These are phyloP conservation scores for Drosophila mettleri DNA, from an alignment of 2,888 invertebrate genomes.

Conservation along the genomic window DNA sequence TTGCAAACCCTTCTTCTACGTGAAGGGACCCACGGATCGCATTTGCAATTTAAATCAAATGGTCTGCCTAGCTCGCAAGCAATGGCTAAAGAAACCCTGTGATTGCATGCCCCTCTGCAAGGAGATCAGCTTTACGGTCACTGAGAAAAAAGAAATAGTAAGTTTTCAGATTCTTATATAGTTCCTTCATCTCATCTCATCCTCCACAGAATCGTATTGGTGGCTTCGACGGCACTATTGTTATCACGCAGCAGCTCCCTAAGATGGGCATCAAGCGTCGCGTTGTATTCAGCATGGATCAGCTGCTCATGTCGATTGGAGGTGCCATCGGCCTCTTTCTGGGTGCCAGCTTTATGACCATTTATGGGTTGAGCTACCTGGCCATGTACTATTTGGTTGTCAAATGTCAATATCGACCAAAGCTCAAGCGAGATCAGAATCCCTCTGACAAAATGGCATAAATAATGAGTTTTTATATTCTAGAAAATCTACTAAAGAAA, in stretches of 20 bases:
- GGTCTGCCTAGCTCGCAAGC: slow-evolving; percentile 68
- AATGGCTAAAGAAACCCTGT: slow-evolving; percentile 75
- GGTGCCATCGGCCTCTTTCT: slow-evolving; percentile 84
- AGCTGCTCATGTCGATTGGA: slow-evolving; percentile 83
- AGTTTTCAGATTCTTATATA: slow-evolving; percentile 16
- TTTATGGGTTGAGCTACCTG: slow-evolving; percentile 68
- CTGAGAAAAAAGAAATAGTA: slow-evolving; percentile 64
- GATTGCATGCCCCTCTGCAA: slow-evolving; percentile 76
- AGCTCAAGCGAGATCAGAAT: not conserved
- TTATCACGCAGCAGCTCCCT: slow-evolving; percentile 71
- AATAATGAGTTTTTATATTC: no score
- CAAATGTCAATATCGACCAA: slow-evolving; percentile 37
- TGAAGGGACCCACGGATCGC: slow-evolving; percentile 61
- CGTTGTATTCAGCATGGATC: slow-evolving; percentile 83
- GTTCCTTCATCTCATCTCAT: not conserved
- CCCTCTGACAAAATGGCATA: not conserved
- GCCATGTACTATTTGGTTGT: slow-evolving; percentile 49
- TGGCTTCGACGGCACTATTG: slow-evolving; percentile 71
- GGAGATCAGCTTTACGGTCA: slow-evolving; percentile 62
- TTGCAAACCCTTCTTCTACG: slow-evolving; percentile 83
- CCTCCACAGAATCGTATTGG: slow-evolving; percentile 58
- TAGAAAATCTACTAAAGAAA: no score
- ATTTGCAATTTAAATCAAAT: slow-evolving; percentile 77
- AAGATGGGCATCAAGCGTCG: slow-evolving; percentile 78
- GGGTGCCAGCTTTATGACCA: slow-evolving; percentile 84